phyloP scores from a whole-genome alignment of 2,113 vertebrate species.

The Aptenodytes forsteri region DNA sequence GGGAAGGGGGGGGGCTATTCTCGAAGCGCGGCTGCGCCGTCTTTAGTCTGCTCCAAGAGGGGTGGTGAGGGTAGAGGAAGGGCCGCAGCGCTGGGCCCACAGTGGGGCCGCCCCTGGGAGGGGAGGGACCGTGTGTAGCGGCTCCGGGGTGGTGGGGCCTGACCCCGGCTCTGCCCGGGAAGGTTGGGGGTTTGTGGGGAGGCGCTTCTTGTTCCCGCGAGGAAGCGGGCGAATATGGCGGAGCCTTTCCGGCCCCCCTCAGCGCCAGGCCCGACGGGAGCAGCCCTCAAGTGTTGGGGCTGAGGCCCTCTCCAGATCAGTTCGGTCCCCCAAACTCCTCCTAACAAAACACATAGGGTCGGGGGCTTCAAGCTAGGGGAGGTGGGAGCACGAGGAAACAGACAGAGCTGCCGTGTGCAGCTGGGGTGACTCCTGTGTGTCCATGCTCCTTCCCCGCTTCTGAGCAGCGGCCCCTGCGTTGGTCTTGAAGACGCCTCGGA shows the following conservation, averaged over 20 bases:
- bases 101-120: background rate
- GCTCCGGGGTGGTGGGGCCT: background rate
- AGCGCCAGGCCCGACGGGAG: background rate
- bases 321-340: fast-evolving
- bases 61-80: background rate
- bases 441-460: fast-evolving
- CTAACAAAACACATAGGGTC: background rate
- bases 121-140: background rate
- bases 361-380: background rate
- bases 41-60: background rate
- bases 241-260: fast-evolving
- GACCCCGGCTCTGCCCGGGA: background rate
- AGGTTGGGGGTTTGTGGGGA: background rate
- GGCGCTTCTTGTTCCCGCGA: background rate
- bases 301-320: background rate
- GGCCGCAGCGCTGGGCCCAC: background rate
- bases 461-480: background rate
- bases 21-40: background rate
- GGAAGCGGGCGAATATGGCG: background rate
- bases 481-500: background rate
- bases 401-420: background rate
- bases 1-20: background rate
- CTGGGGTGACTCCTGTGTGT: background rate
- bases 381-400: fast-evolving
- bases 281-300: background rate